phyloP scores from a whole-genome alignment of 2,113 vertebrate genomes.

The Platysternon megacephalum region DNA sequence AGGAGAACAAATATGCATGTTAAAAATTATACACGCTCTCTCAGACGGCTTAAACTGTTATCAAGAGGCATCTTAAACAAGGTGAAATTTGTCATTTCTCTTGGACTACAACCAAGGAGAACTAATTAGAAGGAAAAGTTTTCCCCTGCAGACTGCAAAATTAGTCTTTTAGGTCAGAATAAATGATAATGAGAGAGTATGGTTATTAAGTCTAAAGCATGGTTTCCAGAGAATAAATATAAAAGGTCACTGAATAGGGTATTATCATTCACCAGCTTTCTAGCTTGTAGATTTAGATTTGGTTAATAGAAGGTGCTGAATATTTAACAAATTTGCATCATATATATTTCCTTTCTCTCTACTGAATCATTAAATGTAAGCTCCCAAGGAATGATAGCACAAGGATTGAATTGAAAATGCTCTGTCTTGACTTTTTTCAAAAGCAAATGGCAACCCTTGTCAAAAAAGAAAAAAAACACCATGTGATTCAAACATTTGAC shows the following conservation, averaged over 20 bases:
- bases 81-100: conserved; percentile 79
- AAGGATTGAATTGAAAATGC: conserved; percentile 41
- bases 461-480: not conserved
- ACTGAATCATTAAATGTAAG: conserved; percentile 66
- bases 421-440: conserved; percentile 16
- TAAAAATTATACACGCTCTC: conserved; percentile 40
- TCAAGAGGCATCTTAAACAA: conserved; percentile 73
- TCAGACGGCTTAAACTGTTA: conserved; percentile 67
- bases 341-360: conserved; percentile 34
- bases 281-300: conserved; percentile 67
- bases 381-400: conserved; percentile 34
- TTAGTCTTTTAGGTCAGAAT: conserved; percentile 78
- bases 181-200: conserved; percentile 74
- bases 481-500: not conserved
- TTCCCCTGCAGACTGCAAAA: conserved; percentile 66
- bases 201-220: conserved; percentile 72
- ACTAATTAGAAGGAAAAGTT: conserved; percentile 78
- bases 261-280: conserved; percentile 71
- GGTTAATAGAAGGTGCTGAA: conserved; percentile 69
- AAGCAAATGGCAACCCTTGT: not conserved
- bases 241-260: conserved; percentile 71
- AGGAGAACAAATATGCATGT: conserved; percentile 18
- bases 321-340: conserved; percentile 70
- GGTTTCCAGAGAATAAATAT: conserved; percentile 73
- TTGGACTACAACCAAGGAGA: conserved; percentile 73